These are phyloP conservation scores for Forbesichthys agassizii DNA, from an alignment of 2,113 vertebrate species.

Conservation along the genomic window DNA sequence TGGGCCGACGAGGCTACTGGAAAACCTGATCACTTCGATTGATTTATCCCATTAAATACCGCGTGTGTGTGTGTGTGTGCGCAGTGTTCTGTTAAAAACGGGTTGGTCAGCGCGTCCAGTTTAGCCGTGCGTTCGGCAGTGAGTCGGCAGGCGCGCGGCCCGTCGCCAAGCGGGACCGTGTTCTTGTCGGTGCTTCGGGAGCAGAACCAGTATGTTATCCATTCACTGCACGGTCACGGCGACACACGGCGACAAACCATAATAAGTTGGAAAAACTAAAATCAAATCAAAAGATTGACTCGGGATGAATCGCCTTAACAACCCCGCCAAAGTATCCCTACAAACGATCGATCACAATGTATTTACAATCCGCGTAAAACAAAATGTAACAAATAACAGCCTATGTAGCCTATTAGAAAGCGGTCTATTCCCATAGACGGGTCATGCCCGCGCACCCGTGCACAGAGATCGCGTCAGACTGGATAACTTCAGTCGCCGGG, in stretches of 20 bases:
- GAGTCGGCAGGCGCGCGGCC: constrained; percentile 54
- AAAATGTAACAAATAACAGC: background rate
- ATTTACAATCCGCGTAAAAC: too few relatives aligned
- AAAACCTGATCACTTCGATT: constrained; percentile 64
- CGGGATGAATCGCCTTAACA: constrained; percentile 29
- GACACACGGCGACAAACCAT: constrained; percentile 47
- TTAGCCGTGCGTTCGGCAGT: constrained; percentile 43
- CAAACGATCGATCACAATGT: background rate
- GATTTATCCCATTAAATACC: constrained; percentile 81
- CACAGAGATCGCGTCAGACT: constrained; percentile 50
- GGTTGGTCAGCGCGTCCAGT: constrained; percentile 44
- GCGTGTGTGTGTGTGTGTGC: background rate
- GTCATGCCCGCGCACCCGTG: constrained; percentile 37
- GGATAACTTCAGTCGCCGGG: constrained; percentile 36
- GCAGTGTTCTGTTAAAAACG: constrained; percentile 34
- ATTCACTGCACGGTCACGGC: constrained; percentile 74
- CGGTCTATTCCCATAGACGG: constrained; percentile 3
- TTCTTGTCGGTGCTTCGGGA: constrained; percentile 81
- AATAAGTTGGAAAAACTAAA: constrained; percentile 27
- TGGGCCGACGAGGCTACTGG: constrained; percentile 44
- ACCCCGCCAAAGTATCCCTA: constrained; percentile 17
- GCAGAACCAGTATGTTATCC: constrained; percentile 80
- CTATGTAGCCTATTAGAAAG: constrained; percentile 1
- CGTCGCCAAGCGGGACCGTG: constrained; percentile 57
- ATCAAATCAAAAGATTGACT: background rate